Evolutionary conservation across 2,797 vertebrate genomes (phyloP).

Genomic region (Momotus momota): DNA sequence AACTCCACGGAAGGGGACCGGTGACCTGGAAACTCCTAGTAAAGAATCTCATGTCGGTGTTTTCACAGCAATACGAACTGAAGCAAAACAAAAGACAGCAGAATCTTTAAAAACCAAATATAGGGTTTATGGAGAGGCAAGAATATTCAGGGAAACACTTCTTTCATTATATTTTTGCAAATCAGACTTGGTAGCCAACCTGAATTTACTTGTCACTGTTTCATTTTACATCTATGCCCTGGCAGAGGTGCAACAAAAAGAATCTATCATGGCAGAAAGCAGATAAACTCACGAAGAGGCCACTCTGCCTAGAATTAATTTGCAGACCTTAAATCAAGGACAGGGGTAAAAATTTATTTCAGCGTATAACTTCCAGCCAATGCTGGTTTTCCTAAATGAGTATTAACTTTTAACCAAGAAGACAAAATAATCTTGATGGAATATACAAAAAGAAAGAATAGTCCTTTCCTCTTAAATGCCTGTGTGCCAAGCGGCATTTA

Average conservation of each 20-base stretch:
- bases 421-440: background rate
- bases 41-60: background rate
- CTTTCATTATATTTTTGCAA: background rate
- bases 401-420: background rate
- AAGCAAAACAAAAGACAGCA: background rate
- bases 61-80: background rate
- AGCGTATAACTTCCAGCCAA: background rate
- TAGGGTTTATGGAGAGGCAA: background rate
- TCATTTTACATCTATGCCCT: background rate
- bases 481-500: background rate
- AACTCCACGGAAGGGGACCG: conserved; percentile 19
- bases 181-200: background rate
- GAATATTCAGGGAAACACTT: accelerated
- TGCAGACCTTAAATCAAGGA: background rate
- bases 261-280: background rate
- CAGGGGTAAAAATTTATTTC: background rate
- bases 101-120: background rate
- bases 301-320: background rate
- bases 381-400: background rate
- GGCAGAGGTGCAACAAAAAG: background rate
- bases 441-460: background rate
- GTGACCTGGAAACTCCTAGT: conserved; percentile 34
- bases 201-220: background rate
- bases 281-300: background rate
- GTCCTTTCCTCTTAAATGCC: background rate